phyloP scores from a whole-genome alignment of 1,140 invertebrate species.

The Trinorchestia longiramus region DNA sequence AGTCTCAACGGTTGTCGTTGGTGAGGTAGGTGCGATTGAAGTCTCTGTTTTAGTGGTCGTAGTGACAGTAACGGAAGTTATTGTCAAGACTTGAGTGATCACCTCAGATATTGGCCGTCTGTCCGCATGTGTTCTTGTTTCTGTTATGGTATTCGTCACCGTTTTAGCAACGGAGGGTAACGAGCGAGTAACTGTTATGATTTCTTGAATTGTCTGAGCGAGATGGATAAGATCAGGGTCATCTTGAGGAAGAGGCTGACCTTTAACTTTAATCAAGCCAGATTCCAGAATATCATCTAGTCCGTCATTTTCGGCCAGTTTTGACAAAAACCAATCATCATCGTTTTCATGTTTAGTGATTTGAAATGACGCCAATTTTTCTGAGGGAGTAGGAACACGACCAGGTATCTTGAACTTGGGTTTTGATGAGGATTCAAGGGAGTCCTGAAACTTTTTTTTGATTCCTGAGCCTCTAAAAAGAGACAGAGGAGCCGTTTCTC shows the following conservation, averaged over 20 bases:
- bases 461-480: not conserved
- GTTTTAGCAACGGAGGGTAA: not conserved
- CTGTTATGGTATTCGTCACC: not conserved
- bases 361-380: not conserved
- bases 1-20: not conserved
- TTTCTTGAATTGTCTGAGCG: not conserved
- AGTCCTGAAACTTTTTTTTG: not conserved
- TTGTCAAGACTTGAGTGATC: not conserved
- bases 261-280: not conserved
- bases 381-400: not conserved
- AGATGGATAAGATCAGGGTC: constrained; percentile 30
- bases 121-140: not conserved
- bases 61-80: not conserved
- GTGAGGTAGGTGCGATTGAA: not conserved
- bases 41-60: constrained; percentile 32
- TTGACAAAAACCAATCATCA: not conserved
- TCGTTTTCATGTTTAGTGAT: not conserved
- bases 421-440: not conserved
- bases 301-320: not conserved
- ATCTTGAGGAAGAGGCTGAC: not conserved
- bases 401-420: constrained; percentile 18
- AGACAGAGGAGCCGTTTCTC: not conserved
- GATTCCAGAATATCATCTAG: constrained; percentile 10
- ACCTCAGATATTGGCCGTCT: constrained; percentile 11
- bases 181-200: not conserved